Evolutionary conservation across 2,113 vertebrate species (phyloP).

Genomic region (Heterotilapia buettikoferi): DNA sequence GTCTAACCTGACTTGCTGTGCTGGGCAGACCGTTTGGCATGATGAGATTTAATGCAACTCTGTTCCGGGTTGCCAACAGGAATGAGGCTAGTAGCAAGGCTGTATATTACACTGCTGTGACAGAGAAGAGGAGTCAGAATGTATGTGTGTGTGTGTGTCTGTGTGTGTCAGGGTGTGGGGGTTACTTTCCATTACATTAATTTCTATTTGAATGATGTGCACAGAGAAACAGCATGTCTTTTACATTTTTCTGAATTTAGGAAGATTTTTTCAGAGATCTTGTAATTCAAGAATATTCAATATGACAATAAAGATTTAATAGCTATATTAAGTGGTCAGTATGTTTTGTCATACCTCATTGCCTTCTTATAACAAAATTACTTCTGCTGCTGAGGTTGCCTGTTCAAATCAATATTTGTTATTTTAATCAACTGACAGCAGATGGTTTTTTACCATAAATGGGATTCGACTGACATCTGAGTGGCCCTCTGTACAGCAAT

Average conservation of each 20-base stretch:
- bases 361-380: slow-evolving; percentile 21
- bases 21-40: not conserved
- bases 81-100: not conserved
- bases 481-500: not conserved
- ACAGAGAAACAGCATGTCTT: not conserved
- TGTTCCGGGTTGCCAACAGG: not conserved
- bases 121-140: not conserved
- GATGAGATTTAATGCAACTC: slow-evolving; percentile 38
- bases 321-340: slow-evolving; percentile 27
- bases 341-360: slow-evolving; percentile 14
- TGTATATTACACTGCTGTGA: slow-evolving; percentile 3
- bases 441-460: slow-evolving; percentile 48
- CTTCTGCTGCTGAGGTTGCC: slow-evolving; percentile 22
- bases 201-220: not conserved
- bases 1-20: slow-evolving; percentile 1
- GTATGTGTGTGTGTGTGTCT: not conserved
- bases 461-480: slow-evolving; percentile 43
- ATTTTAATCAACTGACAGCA: slow-evolving; percentile 60
- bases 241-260: not conserved
- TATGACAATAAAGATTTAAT: slow-evolving; percentile 51
- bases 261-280: not conserved
- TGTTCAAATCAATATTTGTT: slow-evolving; percentile 56
- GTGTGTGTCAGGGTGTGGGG: not conserved
- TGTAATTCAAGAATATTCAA: not conserved
- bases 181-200: not conserved